These are phyloP conservation scores for Arctopsyche grandis DNA, from an alignment of 1,140 invertebrate genomes.

Conservation along the genomic window DNA sequence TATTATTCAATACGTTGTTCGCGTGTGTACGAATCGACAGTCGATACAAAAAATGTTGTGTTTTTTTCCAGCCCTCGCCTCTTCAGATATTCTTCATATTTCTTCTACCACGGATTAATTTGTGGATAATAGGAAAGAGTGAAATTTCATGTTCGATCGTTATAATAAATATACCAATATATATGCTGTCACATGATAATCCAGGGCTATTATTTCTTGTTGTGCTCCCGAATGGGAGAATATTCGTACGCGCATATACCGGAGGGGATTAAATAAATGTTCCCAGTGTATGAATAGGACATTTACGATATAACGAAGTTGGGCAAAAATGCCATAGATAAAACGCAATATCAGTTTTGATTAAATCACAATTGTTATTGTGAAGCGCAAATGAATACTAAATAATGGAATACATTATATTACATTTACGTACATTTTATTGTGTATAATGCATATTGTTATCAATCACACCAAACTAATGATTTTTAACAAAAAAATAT, in stretches of 20 bases:
- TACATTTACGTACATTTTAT: too few relatives aligned
- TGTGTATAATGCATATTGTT: too few relatives aligned
- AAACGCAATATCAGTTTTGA: conserved; percentile 22
- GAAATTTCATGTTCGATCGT: conserved; percentile 36
- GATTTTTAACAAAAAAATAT: too few relatives aligned
- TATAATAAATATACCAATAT: conserved; percentile 41
- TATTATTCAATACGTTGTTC: background rate
- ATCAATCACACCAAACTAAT: too few relatives aligned
- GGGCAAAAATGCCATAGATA: conserved; percentile 1
- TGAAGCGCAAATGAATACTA: conserved; percentile 6
- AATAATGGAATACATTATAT: too few relatives aligned
- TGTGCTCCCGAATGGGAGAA: background rate
- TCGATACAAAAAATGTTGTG: background rate
- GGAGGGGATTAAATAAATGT: conserved; percentile 28
- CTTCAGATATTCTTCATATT: background rate
- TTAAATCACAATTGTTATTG: background rate
- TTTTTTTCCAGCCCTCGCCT: background rate
- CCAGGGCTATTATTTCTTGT: conserved; percentile 34
- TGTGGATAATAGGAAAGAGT: conserved; percentile 32
- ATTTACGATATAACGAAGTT: conserved; percentile 22
- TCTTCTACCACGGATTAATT: background rate
- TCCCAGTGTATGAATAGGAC: conserved; percentile 26
- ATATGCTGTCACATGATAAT: conserved; percentile 42
- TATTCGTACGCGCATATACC: conserved; percentile 21
- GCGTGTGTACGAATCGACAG: background rate